A percentile compares a stretch with the other conserved stretches of the same genome.
Conservation (phyloP, 2,113 vertebrate species). For the Varanus salvator region DNA sequence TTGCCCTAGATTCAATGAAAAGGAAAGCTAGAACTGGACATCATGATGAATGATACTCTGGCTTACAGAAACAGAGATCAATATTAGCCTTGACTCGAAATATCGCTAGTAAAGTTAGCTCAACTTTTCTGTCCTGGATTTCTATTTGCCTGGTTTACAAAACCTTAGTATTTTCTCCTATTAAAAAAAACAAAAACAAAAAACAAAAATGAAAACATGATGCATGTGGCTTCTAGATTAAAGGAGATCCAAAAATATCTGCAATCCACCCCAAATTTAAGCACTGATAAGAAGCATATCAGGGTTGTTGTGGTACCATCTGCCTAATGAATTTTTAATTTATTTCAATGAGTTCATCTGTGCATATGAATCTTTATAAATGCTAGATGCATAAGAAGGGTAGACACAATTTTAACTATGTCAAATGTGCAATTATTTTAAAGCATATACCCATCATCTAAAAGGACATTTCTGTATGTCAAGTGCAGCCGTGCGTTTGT, state of each 20-base stretch:
- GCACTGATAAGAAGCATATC: background rate
- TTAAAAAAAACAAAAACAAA: background rate
- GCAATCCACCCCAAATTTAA: background rate
- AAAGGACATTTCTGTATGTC: too few relatives aligned
- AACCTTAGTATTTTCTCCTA: background rate
- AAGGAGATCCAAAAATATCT: background rate
- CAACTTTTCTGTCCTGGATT: background rate
- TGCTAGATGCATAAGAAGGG: background rate
- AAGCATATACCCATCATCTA: too few relatives aligned
- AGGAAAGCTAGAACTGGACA: background rate
- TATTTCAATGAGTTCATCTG: background rate
- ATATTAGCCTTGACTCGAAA: background rate
- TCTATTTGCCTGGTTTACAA: background rate
- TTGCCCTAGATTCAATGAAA: background rate
- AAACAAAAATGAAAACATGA: too few relatives aligned
- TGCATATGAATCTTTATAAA: background rate
- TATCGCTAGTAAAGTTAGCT: background rate
- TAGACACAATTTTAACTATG: background rate
- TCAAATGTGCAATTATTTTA: too few relatives aligned
- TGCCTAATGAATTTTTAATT: background rate
- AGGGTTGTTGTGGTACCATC: background rate
- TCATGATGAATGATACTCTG: background rate
- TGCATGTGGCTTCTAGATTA: background rate
- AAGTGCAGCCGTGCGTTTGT: too few relatives aligned
- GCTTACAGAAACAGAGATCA: background rate